phyloP scores from a whole-genome alignment of 2,113 vertebrate genomes.

The Euleptes europaea region DNA sequence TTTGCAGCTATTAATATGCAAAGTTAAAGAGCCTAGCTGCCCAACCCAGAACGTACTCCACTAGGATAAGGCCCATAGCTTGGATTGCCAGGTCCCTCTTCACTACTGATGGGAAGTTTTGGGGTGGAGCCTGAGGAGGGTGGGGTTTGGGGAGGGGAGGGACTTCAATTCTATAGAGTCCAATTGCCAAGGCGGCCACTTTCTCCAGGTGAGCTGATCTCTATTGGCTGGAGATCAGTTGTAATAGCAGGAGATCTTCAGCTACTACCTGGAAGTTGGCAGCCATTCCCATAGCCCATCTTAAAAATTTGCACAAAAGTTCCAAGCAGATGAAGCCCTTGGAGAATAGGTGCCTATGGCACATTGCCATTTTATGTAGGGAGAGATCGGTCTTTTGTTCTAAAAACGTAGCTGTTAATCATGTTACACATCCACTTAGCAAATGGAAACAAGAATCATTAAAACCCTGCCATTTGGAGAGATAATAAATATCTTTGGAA shows the following conservation, averaged over 20 bases:
- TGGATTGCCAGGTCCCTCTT: too few species aligned
- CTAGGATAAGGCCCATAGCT: background rate
- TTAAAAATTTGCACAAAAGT: background rate
- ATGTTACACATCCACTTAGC: constrained; percentile 63
- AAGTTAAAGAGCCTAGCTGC: constrained; percentile 56
- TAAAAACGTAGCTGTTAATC: constrained; percentile 68
- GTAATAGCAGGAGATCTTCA: too few species aligned
- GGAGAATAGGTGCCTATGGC: constrained; percentile 15
- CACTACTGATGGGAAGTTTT: too few species aligned
- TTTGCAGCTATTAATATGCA: constrained; percentile 70
- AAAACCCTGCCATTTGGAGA: constrained; percentile 61
- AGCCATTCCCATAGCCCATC: too few species aligned
- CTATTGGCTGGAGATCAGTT: too few species aligned
- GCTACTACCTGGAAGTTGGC: too few species aligned
- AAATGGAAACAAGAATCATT: constrained; percentile 65
- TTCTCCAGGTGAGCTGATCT: too few species aligned
- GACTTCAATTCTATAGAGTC: too few species aligned
- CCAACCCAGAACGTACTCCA: background rate
- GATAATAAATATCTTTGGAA: constrained; percentile 57
- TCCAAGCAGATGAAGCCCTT: background rate
- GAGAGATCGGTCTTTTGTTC: constrained; percentile 68
- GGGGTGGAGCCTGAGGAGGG: too few species aligned
- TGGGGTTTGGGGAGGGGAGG: too few species aligned
- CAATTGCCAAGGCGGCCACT: too few species aligned
- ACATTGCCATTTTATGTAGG: constrained; percentile 63